phyloP scores from a whole-genome alignment of 2,113 vertebrate species.

The Microtus oregoni region DNA sequence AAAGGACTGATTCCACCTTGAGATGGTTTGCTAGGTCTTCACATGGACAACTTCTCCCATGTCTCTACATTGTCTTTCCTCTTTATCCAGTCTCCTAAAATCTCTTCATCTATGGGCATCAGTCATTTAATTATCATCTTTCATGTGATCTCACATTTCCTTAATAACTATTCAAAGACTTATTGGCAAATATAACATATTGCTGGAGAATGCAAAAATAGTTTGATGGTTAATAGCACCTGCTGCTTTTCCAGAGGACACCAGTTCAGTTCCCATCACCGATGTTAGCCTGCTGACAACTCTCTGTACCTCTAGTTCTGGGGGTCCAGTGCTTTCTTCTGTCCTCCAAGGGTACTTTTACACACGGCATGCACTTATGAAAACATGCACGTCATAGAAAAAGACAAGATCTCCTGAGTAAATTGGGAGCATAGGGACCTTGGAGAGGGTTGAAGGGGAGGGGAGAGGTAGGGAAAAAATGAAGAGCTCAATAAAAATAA shows the following conservation, averaged over 20 bases:
- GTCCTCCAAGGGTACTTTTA: not conserved
- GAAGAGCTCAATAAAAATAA: too few species aligned
- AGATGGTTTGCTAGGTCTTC: not conserved
- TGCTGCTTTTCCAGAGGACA: not conserved
- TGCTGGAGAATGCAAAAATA: not conserved
- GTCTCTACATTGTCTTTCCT: not conserved
- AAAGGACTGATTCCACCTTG: not conserved
- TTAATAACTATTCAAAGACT: not conserved
- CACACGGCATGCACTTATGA: not conserved
- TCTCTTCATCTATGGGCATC: not conserved
- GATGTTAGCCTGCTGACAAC: not conserved
- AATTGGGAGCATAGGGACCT: too few species aligned
- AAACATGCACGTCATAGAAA: not conserved
- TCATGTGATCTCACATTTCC: not conserved
- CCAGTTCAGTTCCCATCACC: not conserved
- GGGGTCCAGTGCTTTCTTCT: not conserved
- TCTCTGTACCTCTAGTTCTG: not conserved
- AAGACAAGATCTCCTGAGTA: too few species aligned
- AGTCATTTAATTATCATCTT: not conserved
- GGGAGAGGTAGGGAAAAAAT: too few species aligned
- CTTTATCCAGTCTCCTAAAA: not conserved
- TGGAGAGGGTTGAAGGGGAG: too few species aligned
- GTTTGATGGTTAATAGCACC: not conserved
- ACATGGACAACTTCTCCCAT: not conserved
- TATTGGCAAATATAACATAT: not conserved